Conservation (phyloP, 2,888 invertebrate genomes). For the Sepiola atlantica region DNA sequence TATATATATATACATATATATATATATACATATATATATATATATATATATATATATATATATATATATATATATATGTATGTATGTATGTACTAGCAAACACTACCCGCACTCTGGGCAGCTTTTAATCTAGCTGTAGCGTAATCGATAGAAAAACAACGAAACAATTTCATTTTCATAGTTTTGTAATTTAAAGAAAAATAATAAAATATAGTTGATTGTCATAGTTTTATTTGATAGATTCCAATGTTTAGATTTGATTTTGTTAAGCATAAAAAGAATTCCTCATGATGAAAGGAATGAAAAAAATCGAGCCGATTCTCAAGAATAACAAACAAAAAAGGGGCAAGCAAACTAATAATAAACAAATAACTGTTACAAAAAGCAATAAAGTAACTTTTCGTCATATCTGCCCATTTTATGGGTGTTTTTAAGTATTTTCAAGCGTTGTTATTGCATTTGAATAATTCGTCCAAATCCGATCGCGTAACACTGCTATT, state of each 20-base stretch:
- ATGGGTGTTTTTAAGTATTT: too few relatives aligned
- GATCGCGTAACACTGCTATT: too few relatives aligned
- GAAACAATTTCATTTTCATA: not conserved
- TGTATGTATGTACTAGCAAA: too few relatives aligned
- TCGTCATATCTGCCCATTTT: too few relatives aligned
- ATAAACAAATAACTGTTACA: too few relatives aligned
- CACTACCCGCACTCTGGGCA: too few relatives aligned
- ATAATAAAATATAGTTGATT: not conserved
- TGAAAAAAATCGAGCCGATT: not conserved
- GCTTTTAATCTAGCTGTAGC: not conserved
- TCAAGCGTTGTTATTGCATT: too few relatives aligned
- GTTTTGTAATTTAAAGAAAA: not conserved
- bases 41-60: slow-evolving; percentile 6
- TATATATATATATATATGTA: slow-evolving; percentile 16
- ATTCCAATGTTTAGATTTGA: not conserved
- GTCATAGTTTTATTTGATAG: not conserved
- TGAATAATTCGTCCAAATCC: too few relatives aligned
- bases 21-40: not conserved
- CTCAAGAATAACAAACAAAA: not conserved
- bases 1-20: not conserved
- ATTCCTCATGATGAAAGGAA: not conserved
- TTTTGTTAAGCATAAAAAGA: too few relatives aligned
- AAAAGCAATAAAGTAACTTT: too few relatives aligned
- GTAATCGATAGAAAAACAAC: not conserved
- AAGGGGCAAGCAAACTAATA: not conserved